These are phyloP conservation scores for Salarias fasciatus DNA, from an alignment of 2,797 vertebrate species.

Conservation along the genomic window DNA sequence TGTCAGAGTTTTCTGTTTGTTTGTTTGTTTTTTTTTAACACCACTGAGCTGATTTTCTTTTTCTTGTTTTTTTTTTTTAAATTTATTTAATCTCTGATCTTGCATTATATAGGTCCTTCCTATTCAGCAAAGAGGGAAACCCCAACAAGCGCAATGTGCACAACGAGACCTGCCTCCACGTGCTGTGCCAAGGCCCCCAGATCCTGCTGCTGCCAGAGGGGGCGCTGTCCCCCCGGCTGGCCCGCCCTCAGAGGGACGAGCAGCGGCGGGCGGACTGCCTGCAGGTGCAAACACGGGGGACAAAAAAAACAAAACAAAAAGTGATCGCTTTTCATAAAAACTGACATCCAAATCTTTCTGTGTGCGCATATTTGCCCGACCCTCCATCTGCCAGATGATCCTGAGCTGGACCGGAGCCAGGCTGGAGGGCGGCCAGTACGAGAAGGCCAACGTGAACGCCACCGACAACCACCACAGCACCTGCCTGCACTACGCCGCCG, in stretches of 20 bases:
- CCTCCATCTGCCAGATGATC: conserved; percentile 87
- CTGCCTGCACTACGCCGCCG: conserved; percentile 95
- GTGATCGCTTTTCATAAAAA: not conserved
- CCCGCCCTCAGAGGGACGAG: conserved; percentile 91
- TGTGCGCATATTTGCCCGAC: conserved; percentile 12
- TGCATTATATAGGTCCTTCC: conserved; percentile 87
- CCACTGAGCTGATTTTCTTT: not conserved
- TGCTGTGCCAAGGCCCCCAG: conserved; percentile 96
- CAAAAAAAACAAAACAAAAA: too few relatives aligned
- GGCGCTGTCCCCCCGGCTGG: conserved; percentile 92
- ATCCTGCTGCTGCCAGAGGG: conserved; percentile 94
- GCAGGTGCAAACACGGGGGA: conserved; percentile 59
- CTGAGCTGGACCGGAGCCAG: conserved; percentile 98
- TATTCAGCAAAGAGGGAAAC: conserved; percentile 97
- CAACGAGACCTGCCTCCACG: conserved; percentile 97
- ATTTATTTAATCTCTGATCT: not conserved
- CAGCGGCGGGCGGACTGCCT: conserved; percentile 92
- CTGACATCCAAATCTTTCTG: conserved; percentile 3
- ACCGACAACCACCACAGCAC: conserved; percentile 98
- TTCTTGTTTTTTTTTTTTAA: not conserved
- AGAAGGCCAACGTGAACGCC: conserved; percentile 94
- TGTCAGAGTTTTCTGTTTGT: too few relatives aligned
- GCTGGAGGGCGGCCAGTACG: conserved; percentile 95
- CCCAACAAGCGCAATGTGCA: conserved; percentile 98
- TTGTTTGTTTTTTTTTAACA: not conserved